These are phyloP conservation scores for Trichacis sp. DNA, from an alignment of 2,888 invertebrate genomes.

Conservation along the genomic window DNA sequence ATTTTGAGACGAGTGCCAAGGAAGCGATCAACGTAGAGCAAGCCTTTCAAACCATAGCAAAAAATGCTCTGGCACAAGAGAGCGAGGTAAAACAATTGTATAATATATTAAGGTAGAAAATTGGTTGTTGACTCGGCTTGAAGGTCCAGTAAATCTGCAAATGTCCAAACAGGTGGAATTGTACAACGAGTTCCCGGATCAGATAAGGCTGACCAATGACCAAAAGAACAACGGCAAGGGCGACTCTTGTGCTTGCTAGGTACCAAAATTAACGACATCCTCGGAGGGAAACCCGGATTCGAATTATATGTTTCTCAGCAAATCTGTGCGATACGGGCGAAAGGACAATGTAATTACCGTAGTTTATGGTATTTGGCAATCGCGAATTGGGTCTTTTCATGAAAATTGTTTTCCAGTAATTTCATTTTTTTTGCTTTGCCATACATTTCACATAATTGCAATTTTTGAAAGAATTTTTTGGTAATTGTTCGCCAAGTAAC, in stretches of 20 bases:
- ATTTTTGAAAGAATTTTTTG: too few species aligned
- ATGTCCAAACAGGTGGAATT: conserved; percentile 81
- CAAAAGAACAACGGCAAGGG: conserved; percentile 80
- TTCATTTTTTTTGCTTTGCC: too few species aligned
- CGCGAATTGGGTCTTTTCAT: too few species aligned
- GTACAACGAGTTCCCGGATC: conserved; percentile 97
- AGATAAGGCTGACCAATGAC: conserved; percentile 87
- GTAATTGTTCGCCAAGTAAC: too few species aligned
- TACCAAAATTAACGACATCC: conserved; percentile 43
- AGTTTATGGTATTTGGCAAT: conserved; percentile 31
- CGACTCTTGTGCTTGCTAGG: conserved; percentile 83
- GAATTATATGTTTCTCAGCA: conserved; percentile 47
- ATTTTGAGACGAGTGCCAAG: conserved; percentile 99
- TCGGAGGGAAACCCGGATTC: conserved; percentile 31
- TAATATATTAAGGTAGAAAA: too few species aligned
- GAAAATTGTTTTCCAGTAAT: too few species aligned
- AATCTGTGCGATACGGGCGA: conserved; percentile 43
- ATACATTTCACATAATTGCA: too few species aligned
- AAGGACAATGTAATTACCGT: conserved; percentile 40
- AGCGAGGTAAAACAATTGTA: conserved; percentile 84
- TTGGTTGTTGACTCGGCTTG: too few species aligned
- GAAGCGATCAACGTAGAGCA: conserved; percentile 99
- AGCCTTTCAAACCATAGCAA: conserved; percentile 98
- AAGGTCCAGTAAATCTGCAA: too few species aligned
- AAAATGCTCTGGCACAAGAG: conserved; percentile 95